phyloP scores from a whole-genome alignment of 2,888 invertebrate species.

The Cancer borealis region DNA sequence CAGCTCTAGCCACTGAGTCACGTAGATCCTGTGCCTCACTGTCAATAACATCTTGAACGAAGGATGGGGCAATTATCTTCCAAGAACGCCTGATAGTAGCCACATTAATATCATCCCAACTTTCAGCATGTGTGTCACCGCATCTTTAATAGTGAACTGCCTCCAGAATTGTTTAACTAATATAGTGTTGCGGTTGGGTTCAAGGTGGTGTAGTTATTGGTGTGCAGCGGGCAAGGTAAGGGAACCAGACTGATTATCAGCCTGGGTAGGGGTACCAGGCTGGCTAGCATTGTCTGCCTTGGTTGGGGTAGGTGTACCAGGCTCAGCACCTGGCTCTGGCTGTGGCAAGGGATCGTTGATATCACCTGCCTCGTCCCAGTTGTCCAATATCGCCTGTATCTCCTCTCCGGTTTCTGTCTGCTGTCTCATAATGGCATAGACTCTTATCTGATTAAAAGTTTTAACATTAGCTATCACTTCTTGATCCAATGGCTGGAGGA shows the following conservation, averaged over 20 bases:
- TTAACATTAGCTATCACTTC: neutral
- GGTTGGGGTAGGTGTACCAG: neutral
- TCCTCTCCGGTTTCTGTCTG: neutral
- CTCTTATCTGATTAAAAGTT: neutral
- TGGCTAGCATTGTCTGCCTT: neutral
- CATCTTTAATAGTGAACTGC: neutral
- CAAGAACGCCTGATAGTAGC: constrained; percentile 11
- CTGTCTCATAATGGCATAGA: neutral
- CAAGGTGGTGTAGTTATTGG: neutral
- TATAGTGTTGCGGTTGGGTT: neutral
- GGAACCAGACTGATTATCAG: no score
- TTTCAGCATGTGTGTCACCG: neutral
- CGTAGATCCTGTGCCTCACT: neutral
- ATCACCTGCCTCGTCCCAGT: neutral
- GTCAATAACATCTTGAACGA: neutral
- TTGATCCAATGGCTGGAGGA: no score
- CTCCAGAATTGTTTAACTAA: no score
- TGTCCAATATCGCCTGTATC: constrained; percentile 20
- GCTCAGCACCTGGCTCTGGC: neutral
- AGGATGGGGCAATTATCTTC: constrained; percentile 1
- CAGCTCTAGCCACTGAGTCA: neutral
- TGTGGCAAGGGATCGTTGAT: neutral
- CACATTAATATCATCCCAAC: neutral
- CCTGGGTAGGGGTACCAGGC: neutral
- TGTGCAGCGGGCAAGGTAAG: no score